phyloP scores from a whole-genome alignment of 1,140 invertebrate genomes.

The Cecropterus lyciades region DNA sequence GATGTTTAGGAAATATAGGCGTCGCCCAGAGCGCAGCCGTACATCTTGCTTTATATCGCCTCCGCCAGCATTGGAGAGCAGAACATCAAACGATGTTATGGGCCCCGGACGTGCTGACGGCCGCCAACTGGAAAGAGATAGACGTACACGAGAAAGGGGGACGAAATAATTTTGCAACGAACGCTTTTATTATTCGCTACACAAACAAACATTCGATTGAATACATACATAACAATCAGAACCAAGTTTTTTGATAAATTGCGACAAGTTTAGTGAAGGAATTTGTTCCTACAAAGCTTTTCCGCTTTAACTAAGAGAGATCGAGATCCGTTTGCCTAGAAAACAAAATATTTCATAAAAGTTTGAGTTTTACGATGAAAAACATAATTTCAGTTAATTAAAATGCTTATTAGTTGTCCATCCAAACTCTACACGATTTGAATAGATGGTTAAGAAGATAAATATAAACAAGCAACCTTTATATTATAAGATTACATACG shows the following conservation, averaged over 20 bases:
- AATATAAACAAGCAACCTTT: not conserved
- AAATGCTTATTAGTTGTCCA: no score
- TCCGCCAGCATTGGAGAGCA: constrained; percentile 91
- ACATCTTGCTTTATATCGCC: constrained; percentile 89
- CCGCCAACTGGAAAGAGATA: constrained; percentile 82
- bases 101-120: constrained; percentile 85
- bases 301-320: no score
- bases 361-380: no score
- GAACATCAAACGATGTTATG: constrained; percentile 89
- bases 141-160: constrained; percentile 58
- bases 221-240: constrained; percentile 39
- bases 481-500: constrained; percentile 6
- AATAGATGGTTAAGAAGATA: no score
- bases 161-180: constrained; percentile 65
- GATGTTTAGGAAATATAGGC: constrained; percentile 83
- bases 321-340: no score
- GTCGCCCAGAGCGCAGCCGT: constrained; percentile 87
- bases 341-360: no score
- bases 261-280: not conserved
- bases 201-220: constrained; percentile 70
- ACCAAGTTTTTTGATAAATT: constrained; percentile 17
- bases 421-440: not conserved
- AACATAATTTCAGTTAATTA: no score
- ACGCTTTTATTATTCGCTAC: constrained; percentile 75
- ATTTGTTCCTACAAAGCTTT: no score